Evolutionary conservation across 2,113 vertebrate genomes (phyloP).

Genomic region (Ceyx margarethae): DNA sequence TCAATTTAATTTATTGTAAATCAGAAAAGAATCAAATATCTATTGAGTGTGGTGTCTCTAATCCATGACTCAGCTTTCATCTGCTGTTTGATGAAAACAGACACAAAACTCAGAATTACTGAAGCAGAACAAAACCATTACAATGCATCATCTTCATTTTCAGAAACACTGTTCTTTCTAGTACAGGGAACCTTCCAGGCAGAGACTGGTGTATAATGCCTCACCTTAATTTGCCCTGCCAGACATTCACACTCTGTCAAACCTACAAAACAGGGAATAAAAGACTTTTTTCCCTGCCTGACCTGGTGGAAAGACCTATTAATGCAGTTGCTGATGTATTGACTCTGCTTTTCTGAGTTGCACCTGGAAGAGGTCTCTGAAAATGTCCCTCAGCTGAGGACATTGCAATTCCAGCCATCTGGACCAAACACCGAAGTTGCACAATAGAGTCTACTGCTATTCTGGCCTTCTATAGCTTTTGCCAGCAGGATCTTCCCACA

Average conservation of each 20-base stretch:
- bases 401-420: background rate
- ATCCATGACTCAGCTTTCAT: background rate
- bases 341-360: background rate
- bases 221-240: background rate
- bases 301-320: background rate
- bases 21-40: background rate
- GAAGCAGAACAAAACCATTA: background rate
- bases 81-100: conserved; percentile 17
- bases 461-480: background rate
- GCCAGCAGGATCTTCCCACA: background rate
- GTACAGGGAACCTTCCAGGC: background rate
- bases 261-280: background rate
- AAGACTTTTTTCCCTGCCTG: background rate
- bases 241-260: background rate
- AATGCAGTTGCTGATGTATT: background rate
- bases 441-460: background rate
- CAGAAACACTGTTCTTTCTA: background rate
- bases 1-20: background rate
- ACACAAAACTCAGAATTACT: background rate
- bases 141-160: background rate
- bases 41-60: background rate
- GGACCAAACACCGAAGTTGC: background rate
- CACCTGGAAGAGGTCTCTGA: background rate
- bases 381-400: background rate
- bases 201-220: background rate